Base-by-base conservation (phyloP, 2,113 vertebrate species). In the Forbesichthys papilliferus region DNA sequence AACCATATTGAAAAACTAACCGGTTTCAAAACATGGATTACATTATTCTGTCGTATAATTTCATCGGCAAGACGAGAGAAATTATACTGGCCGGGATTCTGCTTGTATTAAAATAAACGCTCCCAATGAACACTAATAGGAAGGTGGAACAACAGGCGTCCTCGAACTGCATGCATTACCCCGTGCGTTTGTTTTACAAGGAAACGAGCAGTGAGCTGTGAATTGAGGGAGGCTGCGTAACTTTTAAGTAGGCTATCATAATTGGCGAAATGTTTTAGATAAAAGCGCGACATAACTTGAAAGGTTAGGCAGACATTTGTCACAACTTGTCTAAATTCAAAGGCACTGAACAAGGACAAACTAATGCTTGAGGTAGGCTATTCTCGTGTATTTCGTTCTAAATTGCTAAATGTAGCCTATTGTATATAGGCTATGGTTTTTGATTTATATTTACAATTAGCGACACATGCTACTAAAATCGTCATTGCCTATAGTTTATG, bases 131-230 rank as follows among this genome's bases (percentile, higher is more conserved):
- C 63, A 60, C 76, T 77, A 77, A 69, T 66, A 54, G 58, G 78
- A 75, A 79, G 79, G 86, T 74, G 73, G 83, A 66, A 63, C 88
- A 77, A 86, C 86, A 89, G 86, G 89, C 84, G 83, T 77, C 68
- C 60, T 77, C 56, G 1, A 3, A 7, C 67, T 18, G 47, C 42
- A 61, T 16, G 51, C 7, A 53, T 36, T 48, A 0, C 27, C 5
- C 63, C 63, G 11, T 6, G 34, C 16, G 55, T 0, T 59, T 46
- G 63, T n/a, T 69, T 56, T 18, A 52, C 11, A 1, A 12, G 11
- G 56, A 27, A 65, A 49, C 57, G 27, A 68, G 48, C 48, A n/a
- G 27, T 11, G 64, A 4, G 12, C 34, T 1, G 0, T 47, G 51
- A 10, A n/a, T 42, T 51, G 8, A 65, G 64, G 10, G 27, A 49